Evolutionary conservation across 2,113 vertebrate species (phyloP).

Genomic region (Rissa tridactyla): DNA sequence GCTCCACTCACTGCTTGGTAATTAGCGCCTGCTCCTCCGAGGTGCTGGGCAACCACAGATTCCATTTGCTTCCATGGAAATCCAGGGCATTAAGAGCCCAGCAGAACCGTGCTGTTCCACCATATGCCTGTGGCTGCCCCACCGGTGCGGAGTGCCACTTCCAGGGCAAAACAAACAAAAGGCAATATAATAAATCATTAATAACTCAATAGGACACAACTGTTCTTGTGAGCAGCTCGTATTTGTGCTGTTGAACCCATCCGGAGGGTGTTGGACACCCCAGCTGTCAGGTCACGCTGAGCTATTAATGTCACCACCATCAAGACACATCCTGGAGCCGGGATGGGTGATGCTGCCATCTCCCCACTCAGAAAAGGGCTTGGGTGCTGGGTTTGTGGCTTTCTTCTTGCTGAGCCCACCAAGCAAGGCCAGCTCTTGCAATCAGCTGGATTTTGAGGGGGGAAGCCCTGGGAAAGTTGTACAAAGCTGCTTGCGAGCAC

Average conservation of each 20-base stretch:
- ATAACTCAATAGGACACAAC: not conserved
- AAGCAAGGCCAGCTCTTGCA: not conserved
- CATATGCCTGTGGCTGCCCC: rapidly evolving
- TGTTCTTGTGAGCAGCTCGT: not conserved
- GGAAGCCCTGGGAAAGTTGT: not conserved
- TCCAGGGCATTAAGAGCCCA: not conserved
- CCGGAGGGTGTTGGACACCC: not conserved
- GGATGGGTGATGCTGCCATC: rapidly evolving
- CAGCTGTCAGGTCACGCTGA: not conserved
- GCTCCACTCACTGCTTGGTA: not conserved
- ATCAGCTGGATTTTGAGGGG: not conserved
- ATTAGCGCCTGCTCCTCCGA: not conserved
- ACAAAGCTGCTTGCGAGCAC: not conserved
- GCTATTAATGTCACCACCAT: not conserved
- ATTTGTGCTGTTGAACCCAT: not conserved
- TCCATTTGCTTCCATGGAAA: not conserved
- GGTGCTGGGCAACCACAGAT: not conserved
- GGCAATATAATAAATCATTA: not conserved
- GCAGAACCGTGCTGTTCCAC: rapidly evolving
- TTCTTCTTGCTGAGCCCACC: not conserved
- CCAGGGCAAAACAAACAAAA: not conserved
- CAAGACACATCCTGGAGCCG: rapidly evolving
- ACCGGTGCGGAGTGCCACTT: rapidly evolving
- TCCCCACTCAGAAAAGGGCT: not conserved
- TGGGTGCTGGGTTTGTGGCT: rapidly evolving